Evolutionary conservation across 2,113 vertebrate species (phyloP).

Genomic region (Pomatostomus ruficeps): DNA sequence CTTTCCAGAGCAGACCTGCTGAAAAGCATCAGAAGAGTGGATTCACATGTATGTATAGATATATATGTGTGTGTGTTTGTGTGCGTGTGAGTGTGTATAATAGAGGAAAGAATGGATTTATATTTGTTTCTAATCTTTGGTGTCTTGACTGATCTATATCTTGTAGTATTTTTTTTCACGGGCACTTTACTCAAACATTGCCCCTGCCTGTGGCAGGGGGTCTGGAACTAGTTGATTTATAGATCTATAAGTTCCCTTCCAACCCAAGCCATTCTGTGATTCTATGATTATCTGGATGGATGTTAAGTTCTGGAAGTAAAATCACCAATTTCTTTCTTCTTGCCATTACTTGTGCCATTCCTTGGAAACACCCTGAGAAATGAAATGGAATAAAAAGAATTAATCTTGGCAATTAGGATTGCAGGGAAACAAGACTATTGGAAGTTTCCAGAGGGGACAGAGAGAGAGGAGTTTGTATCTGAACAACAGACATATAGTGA

Average conservation of each 20-base stretch:
- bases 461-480: neutral
- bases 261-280: neutral
- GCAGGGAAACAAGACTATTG: neutral
- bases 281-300: neutral
- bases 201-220: neutral
- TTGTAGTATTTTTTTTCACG: neutral
- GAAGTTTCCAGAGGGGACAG: neutral
- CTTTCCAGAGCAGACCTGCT: neutral
- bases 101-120: neutral
- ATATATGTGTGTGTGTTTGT: neutral
- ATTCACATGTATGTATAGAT: accelerated
- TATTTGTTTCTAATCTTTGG: neutral
- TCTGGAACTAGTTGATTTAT: neutral
- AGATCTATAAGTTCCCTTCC: neutral
- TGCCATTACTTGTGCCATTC: neutral
- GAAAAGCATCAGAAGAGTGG: neutral
- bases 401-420: neutral
- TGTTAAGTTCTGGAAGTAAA: neutral
- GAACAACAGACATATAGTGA: neutral
- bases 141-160: neutral
- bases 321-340: neutral
- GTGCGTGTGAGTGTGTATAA: neutral
- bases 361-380: slow-evolving; percentile 1
- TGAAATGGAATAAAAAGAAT: neutral
- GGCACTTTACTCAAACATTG: neutral